Percentiles rank a stretch among this genome's conserved stretches.
Conservation (phyloP, 2,888 invertebrate genomes). For the Onthophagus sagittarius region DNA sequence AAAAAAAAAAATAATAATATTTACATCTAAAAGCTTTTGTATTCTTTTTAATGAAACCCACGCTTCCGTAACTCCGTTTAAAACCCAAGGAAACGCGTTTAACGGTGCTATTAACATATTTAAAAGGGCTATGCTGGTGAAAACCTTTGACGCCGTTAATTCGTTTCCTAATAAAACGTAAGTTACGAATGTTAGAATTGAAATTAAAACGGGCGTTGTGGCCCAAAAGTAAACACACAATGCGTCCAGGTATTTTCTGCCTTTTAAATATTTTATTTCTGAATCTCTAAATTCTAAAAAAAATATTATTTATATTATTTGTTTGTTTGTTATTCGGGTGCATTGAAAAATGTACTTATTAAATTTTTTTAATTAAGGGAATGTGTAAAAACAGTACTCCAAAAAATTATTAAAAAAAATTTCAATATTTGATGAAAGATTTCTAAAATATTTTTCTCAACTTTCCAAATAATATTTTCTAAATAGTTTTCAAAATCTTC, state of each 20-base stretch:
- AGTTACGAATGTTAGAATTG: conserved; percentile 76
- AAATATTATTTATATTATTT: neutral
- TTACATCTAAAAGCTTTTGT: conserved; percentile 74
- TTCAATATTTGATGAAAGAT: too few species aligned
- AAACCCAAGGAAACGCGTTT: conserved; percentile 97
- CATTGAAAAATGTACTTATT: too few species aligned
- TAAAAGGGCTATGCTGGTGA: conserved; percentile 90
- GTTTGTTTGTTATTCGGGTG: neutral
- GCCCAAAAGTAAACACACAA: conserved; percentile 99
- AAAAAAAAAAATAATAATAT: conserved; percentile 32
- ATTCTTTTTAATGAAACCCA: conserved; percentile 91
- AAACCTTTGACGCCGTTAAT: conserved; percentile 85
- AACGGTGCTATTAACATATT: conserved; percentile 94
- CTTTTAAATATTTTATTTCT: conserved; percentile 75
- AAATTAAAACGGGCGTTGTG: conserved; percentile 89
- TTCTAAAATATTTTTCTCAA: too few species aligned
- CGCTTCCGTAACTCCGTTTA: conserved; percentile 93
- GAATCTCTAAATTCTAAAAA: conserved; percentile 58
- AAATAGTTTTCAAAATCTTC: too few species aligned
- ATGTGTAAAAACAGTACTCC: too few species aligned
- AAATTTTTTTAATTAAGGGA: too few species aligned
- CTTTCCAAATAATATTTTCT: too few species aligned
- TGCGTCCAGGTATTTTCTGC: conserved; percentile 94
- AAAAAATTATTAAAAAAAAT: too few species aligned
- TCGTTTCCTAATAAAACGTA: conserved; percentile 74